A percentile compares a stretch with the other conserved stretches of the same genome.
Evolutionary conservation across 2,797 vertebrate species (phyloP).

Genomic region (Myotis planiceps): DNA sequence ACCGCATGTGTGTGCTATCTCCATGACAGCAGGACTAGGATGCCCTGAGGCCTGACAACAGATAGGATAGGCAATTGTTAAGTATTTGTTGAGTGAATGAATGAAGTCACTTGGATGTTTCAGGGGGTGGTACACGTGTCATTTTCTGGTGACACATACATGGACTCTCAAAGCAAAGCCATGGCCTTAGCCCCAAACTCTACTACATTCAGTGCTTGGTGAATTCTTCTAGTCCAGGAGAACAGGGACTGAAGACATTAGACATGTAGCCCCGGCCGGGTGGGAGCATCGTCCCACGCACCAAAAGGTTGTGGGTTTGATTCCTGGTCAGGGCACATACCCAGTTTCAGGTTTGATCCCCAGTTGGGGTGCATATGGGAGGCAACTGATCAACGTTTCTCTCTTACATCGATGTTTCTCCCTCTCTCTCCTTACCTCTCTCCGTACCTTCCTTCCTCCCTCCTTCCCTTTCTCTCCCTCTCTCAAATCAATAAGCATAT

Average conservation of each 20-base stretch:
- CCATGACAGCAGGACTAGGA: background rate
- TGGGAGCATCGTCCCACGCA: background rate
- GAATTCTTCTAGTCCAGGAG: background rate
- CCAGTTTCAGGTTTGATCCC: background rate
- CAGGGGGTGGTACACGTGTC: background rate
- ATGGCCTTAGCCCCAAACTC: background rate
- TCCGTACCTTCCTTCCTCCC: background rate
- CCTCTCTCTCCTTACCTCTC: background rate
- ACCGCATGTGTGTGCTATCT: background rate
- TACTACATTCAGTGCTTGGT: background rate
- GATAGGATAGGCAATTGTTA: background rate
- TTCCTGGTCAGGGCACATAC: background rate
- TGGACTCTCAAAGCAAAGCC: background rate
- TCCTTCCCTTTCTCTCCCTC: background rate
- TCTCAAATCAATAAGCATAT: background rate
- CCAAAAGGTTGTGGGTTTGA: background rate
- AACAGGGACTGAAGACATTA: background rate
- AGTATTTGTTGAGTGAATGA: background rate
- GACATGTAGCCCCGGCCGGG: background rate
- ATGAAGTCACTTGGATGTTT: background rate
- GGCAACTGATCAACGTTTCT: background rate
- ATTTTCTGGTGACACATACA: background rate
- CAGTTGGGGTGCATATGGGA: background rate
- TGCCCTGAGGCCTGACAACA: background rate
- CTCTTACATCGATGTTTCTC: background rate